phyloP scores from a whole-genome alignment of 2,113 vertebrate species.

The Ochotona princeps region DNA sequence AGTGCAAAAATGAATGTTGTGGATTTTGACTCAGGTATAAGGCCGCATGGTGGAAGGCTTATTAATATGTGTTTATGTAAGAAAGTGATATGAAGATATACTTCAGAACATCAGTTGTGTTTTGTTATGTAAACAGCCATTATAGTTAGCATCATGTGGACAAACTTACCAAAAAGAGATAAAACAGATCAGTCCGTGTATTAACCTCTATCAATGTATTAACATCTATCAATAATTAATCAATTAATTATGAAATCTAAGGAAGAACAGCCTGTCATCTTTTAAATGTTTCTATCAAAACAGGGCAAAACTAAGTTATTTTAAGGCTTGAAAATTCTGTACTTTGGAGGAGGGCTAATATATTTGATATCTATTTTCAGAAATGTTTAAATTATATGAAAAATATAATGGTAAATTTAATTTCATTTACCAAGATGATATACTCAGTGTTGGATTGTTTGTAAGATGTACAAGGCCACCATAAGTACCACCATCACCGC shows the following conservation, averaged over 20 bases:
- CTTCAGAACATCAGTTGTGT: constrained; percentile 12
- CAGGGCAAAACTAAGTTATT: background rate
- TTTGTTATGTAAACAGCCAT: background rate
- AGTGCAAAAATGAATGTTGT: background rate
- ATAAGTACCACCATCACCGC: background rate
- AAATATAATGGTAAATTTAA: constrained; percentile 17
- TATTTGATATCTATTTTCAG: constrained; percentile 24
- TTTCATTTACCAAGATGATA: background rate
- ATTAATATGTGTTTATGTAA: background rate
- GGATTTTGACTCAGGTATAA: constrained; percentile 31
- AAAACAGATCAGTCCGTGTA: background rate
- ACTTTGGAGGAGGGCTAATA: background rate
- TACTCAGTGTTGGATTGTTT: background rate
- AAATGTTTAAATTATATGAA: constrained; percentile 37
- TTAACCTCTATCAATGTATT: background rate
- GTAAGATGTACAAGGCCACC: background rate
- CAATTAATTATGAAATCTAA: background rate
- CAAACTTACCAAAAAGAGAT: background rate
- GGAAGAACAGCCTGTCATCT: background rate
- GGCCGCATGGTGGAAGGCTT: background rate
- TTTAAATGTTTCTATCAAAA: constrained; percentile 36
- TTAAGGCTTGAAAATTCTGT: constrained; percentile 17
- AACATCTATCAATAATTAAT: no score
- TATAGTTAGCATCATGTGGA: background rate
- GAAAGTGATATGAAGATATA: background rate